Evolutionary conservation across 1,140 invertebrate genomes (phyloP), one percentile per base, ranked within the genome.

Genomic region (Drosophila navojoa): DNA sequence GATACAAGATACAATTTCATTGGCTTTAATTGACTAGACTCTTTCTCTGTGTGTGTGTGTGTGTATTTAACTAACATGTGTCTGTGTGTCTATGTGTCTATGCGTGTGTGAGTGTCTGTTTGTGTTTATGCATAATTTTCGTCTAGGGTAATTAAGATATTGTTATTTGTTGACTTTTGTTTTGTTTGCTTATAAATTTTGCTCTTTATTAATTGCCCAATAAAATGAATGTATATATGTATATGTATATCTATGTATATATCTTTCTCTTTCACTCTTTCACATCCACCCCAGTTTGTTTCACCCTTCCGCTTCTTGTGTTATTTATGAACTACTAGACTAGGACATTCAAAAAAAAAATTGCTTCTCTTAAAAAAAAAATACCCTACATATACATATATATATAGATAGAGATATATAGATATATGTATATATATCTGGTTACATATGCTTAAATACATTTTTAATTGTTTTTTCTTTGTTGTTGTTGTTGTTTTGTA

Each of bases 201-300:
- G 82, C 81, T 87, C 58, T 79, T 86, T 86, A 87, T 86, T 87
- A 86, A 87, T 86, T 87, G 76, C 82, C 81, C 79, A 86, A 81
- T 87, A 81, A 69, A 86, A 81, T 68, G 4, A n/a, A n/a, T 53
- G 19, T 53, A 11, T 16, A 35, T 16, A 16, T 35, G 10, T 6
- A 52, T 15, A 3, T 50, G 7, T 50, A 0, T 49, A 11, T 49
- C 6, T 47, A 6, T 22, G 25, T 22, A 49, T 22, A 49, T 55
- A 42, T 40, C 15, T n/a, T 3, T 64, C 59, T 16, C 45, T 45
- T 7, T 27, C 9, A 15, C 4, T 10, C 6, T 22, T 5, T n/a
- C n/a, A n/a, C 27, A 4, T 40, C 6, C 6, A 7, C 10, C 32
- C 9, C 9, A 29, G 3, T 29, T 6, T 11, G 2, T 15, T 13